Evolutionary conservation across 2,113 vertebrate genomes (phyloP), one percentile per base, ranked within the genome.

Genomic region (Dendropsophus ebraccatus): DNA sequence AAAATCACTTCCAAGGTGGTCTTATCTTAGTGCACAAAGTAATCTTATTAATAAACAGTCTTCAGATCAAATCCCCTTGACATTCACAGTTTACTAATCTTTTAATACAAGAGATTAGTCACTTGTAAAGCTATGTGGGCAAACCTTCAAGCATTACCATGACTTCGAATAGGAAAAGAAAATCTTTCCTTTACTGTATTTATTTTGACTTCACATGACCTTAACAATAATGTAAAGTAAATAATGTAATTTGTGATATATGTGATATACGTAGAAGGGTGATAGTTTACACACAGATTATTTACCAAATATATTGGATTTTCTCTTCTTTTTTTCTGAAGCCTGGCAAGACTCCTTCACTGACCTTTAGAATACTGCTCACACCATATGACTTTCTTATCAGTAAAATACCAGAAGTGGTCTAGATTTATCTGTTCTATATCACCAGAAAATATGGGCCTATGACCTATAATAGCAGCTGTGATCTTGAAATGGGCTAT

Each of bases 101-200:
- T 86, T 86, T 86, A 86, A 86, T 86, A 80, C 76, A 86, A 80
- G 75, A 80, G 75, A 86, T 86, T 86, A 86, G 79, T 70, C 76
- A 25, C 65, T 41, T 21, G 9, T 25, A 45, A 69, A 58, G 47
- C 76, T 69, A 56, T 37, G 74, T 76, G 58, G 80, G 80, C 80
- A 82, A 82, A 50, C 47, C 56, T 62, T 25, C 35, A 47, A 5
- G 37, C 35, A 62, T 47, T 65, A 62, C 78, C 37, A 47, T 47
- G 37, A 81, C 56, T 62, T 60, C 13, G 32, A 37, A 70, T 10
- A 70, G 32, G 7, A 70, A 70, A 37, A 70, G 8, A 37, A 70
- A 70, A 70, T 70, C 32, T 37, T 41, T 41, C 67, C 30, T 21
- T 37, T 70, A 37, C 67, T 70, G 25, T 37, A 9, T 70, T 70